A percentile compares a stretch with the other conserved stretches of the same genome.
phyloP scores from a whole-genome alignment of 2,888 invertebrate genomes.

The Oxyteleia sp. region DNA sequence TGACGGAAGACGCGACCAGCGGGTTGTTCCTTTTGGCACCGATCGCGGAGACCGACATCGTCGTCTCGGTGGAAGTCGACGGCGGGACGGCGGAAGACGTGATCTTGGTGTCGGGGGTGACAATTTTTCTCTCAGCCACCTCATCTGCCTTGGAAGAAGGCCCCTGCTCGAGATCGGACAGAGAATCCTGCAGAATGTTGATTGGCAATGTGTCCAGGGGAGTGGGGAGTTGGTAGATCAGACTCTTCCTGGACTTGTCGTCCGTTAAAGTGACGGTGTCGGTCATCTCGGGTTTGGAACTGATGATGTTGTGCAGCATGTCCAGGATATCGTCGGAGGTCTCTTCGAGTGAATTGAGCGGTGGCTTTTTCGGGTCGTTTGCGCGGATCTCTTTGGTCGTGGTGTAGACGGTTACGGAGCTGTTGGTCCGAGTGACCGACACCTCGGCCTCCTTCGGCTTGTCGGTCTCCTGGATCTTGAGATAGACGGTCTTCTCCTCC shows the following conservation, averaged over 20 bases:
- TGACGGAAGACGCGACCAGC: conserved; percentile 16
- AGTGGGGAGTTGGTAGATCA: conserved; percentile 85
- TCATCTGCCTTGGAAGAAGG: conserved; percentile 60
- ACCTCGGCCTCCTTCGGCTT: conserved; percentile 73
- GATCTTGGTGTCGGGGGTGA: too few relatives aligned
- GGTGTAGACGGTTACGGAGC: conserved; percentile 68
- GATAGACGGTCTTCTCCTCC: conserved; percentile 73
- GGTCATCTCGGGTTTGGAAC: conserved; percentile 86
- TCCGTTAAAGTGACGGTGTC: conserved; percentile 69
- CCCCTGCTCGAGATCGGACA: conserved; percentile 81
- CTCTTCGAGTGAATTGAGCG: conserved; percentile 87
- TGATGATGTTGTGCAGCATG: conserved; percentile 91
- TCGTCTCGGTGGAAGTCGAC: too few relatives aligned
- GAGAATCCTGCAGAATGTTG: conserved; percentile 85
- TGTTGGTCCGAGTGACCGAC: conserved; percentile 59
- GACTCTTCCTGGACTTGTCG: conserved; percentile 82
- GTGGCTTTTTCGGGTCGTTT: conserved; percentile 36
- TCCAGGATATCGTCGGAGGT: conserved; percentile 91
- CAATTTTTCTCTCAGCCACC: conserved; percentile 73
- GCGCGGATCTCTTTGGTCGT: conserved; percentile 64
- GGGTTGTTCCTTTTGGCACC: too few relatives aligned
- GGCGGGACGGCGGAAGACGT: too few relatives aligned
- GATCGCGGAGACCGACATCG: too few relatives aligned
- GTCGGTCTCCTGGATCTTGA: conserved; percentile 73
- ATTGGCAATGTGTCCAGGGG: conserved; percentile 85